Conservation (phyloP, 1,140 invertebrate genomes). For the Eumaeus atala region DNA sequence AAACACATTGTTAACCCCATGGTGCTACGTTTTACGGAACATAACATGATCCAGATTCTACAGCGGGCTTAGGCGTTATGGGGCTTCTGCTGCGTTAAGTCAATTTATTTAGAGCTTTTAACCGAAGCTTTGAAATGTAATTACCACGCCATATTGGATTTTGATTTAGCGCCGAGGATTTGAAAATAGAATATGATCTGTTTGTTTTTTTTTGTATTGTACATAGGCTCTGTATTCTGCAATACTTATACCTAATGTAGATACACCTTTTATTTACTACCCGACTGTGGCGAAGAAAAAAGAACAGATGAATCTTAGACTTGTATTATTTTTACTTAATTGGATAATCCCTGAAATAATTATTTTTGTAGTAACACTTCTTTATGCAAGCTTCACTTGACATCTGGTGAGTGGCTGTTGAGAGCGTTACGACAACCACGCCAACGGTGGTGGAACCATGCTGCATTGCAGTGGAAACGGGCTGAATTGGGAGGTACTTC, state of each 20-base stretch:
- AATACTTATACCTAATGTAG: neutral
- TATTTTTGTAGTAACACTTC: neutral
- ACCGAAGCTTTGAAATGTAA: constrained; percentile 3
- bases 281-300: no score
- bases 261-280: no score
- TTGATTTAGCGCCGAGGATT: neutral
- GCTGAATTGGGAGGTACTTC: no score
- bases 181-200: constrained; percentile 6
- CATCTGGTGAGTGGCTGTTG: no score
- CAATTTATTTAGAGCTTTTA: constrained; percentile 10
- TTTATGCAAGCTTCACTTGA: no score
- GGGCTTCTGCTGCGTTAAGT: constrained; percentile 3
- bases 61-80: neutral
- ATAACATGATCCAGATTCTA: neutral
- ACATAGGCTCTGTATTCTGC: neutral
- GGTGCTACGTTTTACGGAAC: no score
- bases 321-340: neutral
- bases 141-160: neutral
- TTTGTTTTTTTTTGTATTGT: neutral
- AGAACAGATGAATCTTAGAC: no score
- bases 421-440: no score
- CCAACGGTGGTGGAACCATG: no score
- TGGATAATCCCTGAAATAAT: neutral
- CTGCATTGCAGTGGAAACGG: no score
- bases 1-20: no score